Conservation (phyloP, 2,113 vertebrate species). For the Tupaia chinensis region DNA sequence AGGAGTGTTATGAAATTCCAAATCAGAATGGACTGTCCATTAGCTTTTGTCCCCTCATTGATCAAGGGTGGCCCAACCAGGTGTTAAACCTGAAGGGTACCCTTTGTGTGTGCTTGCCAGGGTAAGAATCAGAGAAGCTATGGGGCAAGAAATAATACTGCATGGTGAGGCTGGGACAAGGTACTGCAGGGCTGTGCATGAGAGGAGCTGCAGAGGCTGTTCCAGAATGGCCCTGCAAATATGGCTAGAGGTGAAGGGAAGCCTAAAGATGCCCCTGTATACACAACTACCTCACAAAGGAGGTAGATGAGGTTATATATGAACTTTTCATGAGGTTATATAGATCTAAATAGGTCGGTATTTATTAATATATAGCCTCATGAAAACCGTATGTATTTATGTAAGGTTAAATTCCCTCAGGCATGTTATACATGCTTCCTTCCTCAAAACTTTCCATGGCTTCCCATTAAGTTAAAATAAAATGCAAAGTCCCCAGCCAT, state of each 20-base stretch:
- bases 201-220: neutral
- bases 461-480: neutral
- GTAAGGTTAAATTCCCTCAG: neutral
- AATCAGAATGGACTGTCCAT: neutral
- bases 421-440: neutral
- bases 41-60: neutral
- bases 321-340: neutral
- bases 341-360: no score
- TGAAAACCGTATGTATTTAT: no score
- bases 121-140: neutral
- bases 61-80: neutral
- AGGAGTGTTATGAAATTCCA: neutral
- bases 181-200: fast-evolving
- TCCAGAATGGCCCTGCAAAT: neutral
- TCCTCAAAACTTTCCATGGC: neutral
- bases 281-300: neutral
- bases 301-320: neutral
- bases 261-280: no score
- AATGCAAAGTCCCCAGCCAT: neutral
- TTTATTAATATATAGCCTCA: no score
- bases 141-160: neutral
- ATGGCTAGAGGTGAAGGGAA: neutral
- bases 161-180: fast-evolving
- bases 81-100: neutral
- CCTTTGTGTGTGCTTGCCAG: neutral